Percentiles rank a stretch among this genome's conserved stretches.
These are phyloP conservation scores for Cyclura pinguis DNA, from an alignment of 2,797 vertebrate species.

Conservation along the genomic window DNA sequence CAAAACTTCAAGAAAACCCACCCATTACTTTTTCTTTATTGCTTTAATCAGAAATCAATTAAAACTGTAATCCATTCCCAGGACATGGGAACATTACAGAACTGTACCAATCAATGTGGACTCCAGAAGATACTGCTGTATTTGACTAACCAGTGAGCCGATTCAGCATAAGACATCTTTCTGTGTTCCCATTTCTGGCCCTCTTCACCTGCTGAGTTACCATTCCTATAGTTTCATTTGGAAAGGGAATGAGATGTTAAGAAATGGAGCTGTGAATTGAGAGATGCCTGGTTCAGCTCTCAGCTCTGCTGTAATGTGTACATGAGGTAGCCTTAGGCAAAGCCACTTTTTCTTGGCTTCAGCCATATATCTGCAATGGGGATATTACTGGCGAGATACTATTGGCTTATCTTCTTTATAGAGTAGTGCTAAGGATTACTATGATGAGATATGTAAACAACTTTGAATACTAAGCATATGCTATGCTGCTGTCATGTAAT, in stretches of 20 bases:
- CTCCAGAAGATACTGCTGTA: no score
- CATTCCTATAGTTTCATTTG: neutral
- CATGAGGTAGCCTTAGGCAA: neutral
- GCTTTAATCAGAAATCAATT: neutral
- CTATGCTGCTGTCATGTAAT: neutral
- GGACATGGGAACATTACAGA: neutral
- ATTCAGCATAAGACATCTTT: no score
- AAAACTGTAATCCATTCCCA: neutral
- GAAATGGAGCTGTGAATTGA: no score
- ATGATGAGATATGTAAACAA: neutral
- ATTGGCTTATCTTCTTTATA: neutral
- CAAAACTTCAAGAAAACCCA: neutral
- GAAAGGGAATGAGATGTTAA: neutral
- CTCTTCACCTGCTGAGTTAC: no score
- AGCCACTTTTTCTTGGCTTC: neutral
- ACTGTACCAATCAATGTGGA: no score
- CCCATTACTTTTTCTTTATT: neutral
- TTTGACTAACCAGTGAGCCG: no score
- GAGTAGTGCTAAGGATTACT: neutral
- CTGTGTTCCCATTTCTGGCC: no score
- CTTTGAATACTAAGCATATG: neutral
- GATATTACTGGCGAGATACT: neutral
- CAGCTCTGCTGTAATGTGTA: neutral
- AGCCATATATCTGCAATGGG: neutral
- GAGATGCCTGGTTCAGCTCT: neutral